Conservation (phyloP, 2,797 vertebrate species). For the Mareca strepera region DNA sequence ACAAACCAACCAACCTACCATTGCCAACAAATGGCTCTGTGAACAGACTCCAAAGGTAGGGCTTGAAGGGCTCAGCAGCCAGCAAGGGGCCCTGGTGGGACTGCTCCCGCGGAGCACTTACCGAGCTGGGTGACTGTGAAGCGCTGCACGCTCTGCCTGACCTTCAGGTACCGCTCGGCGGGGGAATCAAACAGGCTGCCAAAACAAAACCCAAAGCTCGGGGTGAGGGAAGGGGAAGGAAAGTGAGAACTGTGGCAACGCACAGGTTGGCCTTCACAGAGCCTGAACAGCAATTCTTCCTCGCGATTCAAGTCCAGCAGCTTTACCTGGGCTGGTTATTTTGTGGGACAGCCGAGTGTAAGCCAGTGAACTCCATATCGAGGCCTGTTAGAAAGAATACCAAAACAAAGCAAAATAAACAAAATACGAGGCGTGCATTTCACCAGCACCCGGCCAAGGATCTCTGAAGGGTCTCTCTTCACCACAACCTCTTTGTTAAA, state of each 20-base stretch:
- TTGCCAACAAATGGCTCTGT: accelerated
- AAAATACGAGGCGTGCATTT: accelerated
- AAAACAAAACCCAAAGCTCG: not conserved
- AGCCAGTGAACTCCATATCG: constrained; percentile 79
- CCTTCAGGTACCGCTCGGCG: constrained; percentile 68
- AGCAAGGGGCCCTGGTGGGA: accelerated
- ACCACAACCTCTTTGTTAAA: accelerated
- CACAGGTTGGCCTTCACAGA: not conserved
- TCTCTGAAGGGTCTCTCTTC: accelerated
- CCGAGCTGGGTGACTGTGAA: constrained; percentile 78
- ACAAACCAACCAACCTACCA: not conserved
- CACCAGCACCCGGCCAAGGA: accelerated
- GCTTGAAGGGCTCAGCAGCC: not conserved
- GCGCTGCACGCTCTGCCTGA: constrained; percentile 64
- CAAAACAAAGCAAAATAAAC: not conserved
- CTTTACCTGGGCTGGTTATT: constrained; percentile 73
- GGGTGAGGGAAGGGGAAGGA: not conserved
- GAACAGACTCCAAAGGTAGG: not conserved
- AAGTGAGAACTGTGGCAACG: accelerated
- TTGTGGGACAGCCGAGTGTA: constrained; percentile 44
- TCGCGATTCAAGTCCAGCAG: not conserved
- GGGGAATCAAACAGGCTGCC: constrained; percentile 77
- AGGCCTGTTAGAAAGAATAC: constrained; percentile 60
- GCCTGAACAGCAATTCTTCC: not conserved
- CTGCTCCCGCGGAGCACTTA: constrained; percentile 29